Evolutionary conservation across 2,113 vertebrate genomes (phyloP).

Genomic region (Ictidomys tridecemlineatus): DNA sequence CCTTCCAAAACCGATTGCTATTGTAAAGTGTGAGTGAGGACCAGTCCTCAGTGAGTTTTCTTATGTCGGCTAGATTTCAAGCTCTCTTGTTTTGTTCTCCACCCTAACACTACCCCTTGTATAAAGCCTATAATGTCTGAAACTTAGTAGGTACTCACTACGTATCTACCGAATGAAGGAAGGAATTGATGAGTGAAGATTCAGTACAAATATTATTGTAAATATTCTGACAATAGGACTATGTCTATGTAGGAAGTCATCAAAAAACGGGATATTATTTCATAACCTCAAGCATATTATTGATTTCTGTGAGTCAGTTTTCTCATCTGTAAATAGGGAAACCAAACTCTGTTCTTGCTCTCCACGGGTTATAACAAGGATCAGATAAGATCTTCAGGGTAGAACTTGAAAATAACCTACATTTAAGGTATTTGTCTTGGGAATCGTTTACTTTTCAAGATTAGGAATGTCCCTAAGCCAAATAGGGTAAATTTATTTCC

Average conservation of each 20-base stretch:
- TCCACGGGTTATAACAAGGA: not conserved
- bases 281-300: not conserved
- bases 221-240: not conserved
- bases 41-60: not conserved
- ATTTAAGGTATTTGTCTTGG: not conserved
- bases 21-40: not conserved
- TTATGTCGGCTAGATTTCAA: not conserved
- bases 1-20: not conserved
- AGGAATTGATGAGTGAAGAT: not conserved
- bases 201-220: not conserved
- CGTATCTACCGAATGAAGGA: not conserved
- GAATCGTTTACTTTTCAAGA: slow-evolving; percentile 33
- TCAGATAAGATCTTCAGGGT: not conserved
- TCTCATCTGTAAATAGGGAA: not conserved
- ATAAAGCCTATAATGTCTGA: not conserved
- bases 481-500: slow-evolving; percentile 58
- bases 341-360: not conserved
- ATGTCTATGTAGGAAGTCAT: not conserved
- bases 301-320: not conserved
- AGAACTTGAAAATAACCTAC: not conserved
- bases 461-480: slow-evolving; percentile 34
- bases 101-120: not conserved
- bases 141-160: not conserved
- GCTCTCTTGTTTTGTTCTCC: not conserved
- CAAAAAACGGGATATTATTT: not conserved